Percentiles rank a stretch among this genome's conserved stretches.
These are phyloP conservation scores for Teleiodes luculella DNA, from an alignment of 2,888 invertebrate species.

Conservation along the genomic window DNA sequence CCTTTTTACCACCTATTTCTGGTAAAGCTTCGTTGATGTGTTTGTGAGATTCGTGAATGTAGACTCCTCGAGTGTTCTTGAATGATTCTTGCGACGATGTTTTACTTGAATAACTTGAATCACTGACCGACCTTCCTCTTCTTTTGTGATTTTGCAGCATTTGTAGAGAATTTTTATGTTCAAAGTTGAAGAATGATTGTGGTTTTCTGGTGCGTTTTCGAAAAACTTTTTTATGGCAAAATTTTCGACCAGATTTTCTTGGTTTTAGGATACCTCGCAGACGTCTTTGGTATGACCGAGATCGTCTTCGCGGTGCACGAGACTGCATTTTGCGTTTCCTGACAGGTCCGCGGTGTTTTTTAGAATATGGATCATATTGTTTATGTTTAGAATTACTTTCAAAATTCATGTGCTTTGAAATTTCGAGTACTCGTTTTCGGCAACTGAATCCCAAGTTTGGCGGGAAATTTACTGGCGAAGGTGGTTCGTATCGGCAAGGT, in stretches of 20 bases:
- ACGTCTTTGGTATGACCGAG: background rate
- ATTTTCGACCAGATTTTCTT: background rate
- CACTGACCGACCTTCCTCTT: background rate
- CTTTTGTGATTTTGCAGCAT: background rate
- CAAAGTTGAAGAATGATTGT: background rate
- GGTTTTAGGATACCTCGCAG: background rate
- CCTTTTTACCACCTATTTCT: too few species aligned
- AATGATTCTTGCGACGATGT: background rate
- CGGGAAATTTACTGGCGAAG: background rate
- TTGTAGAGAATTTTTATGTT: background rate
- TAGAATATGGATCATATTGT: too few species aligned
- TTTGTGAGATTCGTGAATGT: too few species aligned
- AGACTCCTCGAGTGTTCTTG: too few species aligned
- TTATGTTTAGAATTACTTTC: too few species aligned
- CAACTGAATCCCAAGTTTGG: background rate
- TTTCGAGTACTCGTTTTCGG: too few species aligned
- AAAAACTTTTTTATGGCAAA: background rate
- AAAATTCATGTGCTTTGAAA: too few species aligned
- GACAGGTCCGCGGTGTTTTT: too few species aligned
- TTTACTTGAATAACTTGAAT: background rate
- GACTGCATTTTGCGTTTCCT: background rate
- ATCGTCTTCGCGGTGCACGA: background rate
- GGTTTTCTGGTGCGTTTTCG: background rate
- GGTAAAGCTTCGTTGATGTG: too few species aligned
- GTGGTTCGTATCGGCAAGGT: background rate